Base-by-base conservation (phyloP, 2,113 vertebrate genomes). In the Rissa tridactyla region DNA sequence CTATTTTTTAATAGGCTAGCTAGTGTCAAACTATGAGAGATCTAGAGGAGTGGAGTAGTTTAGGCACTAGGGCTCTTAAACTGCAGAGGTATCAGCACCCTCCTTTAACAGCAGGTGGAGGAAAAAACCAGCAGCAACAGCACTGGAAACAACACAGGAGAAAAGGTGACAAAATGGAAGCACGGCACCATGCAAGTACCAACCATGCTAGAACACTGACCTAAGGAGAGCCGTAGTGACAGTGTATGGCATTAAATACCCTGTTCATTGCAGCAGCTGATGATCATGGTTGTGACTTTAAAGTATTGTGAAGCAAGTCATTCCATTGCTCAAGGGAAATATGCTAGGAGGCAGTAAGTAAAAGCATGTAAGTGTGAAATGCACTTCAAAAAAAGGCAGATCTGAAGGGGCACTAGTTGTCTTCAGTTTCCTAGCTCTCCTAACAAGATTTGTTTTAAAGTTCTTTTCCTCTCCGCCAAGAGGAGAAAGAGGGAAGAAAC, bases 201-300 rank as follows among this genome's bases (percentile, higher is more conserved):
- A 77, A 42, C 29, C 29, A 49, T 11, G 8, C 12, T 40, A 60
- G 5, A 73, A 8, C 66, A 62, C 13, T 49, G n/a, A 68, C 47
- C 27, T 64, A 64, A 29, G 0, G 1, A 47, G 21, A 42, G 30
- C 66, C 4, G 1, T 18, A 47, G 49, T 1, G 8, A 38, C 46
- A 71, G n/a, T 15, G 10, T 9, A 10, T 11, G n/a, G 25, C 36
- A 34, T 27, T 32, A 68, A 88, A 60, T 15, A 46, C 18, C 21
- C 42, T 34, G 15, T 36, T 57, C 60, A 62, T 36, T 22, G 52
- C 55, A 58, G 23, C 25, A 68, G 25, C 14, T 76, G 47, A 46
- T 34, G 11, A 54, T 15, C 7, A 3, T 4, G 12, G 44, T 10
- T 40, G 54, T 25, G 36, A 82, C 25, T 75, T 54, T 26, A 16